Conservation (phyloP, 37 sponge, comb jelly and placozoan genomes). For the Amphimedon queenslandica region DNA sequence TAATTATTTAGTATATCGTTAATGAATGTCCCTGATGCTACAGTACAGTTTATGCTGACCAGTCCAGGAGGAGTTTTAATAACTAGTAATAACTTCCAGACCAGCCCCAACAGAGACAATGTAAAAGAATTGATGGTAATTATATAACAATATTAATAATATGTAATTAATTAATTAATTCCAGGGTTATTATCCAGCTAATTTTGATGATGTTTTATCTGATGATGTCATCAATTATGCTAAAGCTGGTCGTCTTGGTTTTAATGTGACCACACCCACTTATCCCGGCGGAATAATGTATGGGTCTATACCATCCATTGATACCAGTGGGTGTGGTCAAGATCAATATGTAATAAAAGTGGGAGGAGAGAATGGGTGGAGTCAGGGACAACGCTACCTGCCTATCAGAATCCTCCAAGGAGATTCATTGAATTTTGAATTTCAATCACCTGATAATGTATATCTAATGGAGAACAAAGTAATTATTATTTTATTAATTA, state of each 20-base stretch:
- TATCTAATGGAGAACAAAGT: background rate
- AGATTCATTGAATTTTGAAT: background rate
- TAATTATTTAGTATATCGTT: too few species aligned
- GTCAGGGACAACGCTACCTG: background rate
- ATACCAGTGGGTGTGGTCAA: background rate
- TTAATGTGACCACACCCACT: background rate
- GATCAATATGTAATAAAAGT: background rate
- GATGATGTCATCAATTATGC: background rate
- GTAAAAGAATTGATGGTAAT: too few species aligned
- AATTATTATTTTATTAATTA: too few species aligned
- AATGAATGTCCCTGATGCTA: too few species aligned
- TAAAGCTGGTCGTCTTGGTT: background rate
- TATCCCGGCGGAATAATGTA: background rate
- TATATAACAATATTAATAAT: too few species aligned
- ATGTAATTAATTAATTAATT: too few species aligned
- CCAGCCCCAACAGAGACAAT: too few species aligned
- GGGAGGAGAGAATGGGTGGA: conserved; percentile 2
- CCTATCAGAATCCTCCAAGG: background rate
- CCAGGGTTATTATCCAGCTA: background rate
- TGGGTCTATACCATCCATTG: background rate
- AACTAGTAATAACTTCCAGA: too few species aligned
- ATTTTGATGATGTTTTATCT: background rate
- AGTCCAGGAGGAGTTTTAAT: too few species aligned
- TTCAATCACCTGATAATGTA: conserved; percentile 4
- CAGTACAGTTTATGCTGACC: too few species aligned